Evolutionary conservation across 2,888 invertebrate genomes (phyloP).

Genomic region (Cephonodes hylas): DNA sequence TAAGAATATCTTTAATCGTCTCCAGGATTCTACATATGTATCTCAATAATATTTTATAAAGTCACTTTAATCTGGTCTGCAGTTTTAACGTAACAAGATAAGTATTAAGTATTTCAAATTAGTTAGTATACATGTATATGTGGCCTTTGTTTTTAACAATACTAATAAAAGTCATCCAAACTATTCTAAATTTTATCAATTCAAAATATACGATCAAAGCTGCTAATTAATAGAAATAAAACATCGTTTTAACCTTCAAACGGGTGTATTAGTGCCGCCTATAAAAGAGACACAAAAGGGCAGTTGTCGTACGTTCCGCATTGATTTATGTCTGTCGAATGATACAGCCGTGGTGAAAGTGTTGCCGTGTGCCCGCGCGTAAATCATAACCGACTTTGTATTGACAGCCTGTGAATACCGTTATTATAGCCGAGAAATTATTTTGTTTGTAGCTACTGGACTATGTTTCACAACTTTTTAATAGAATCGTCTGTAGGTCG

Average conservation of each 20-base stretch:
- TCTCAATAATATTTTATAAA: too few relatives aligned
- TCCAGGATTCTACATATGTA: too few relatives aligned
- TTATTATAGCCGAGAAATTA: constrained; percentile 55
- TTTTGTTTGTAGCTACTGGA: constrained; percentile 36
- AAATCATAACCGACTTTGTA: constrained; percentile 68
- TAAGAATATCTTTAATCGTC: too few relatives aligned
- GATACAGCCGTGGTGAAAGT: constrained; percentile 64
- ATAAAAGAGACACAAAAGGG: constrained; percentile 52
- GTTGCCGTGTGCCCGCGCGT: constrained; percentile 52
- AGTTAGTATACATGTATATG: too few relatives aligned
- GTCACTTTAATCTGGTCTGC: too few relatives aligned
- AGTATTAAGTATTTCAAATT: too few relatives aligned
- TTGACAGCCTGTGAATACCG: constrained; percentile 74
- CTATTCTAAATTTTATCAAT: not conserved
- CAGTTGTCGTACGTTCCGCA: constrained; percentile 34
- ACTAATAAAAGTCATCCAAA: not conserved
- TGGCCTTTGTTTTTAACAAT: too few relatives aligned
- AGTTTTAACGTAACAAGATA: too few relatives aligned
- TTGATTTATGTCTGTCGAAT: constrained; percentile 68
- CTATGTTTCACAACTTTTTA: constrained; percentile 7
- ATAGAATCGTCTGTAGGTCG: not conserved
- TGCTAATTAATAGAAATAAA: constrained; percentile 25
- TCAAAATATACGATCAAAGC: not conserved
- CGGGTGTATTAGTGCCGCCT: constrained; percentile 49
- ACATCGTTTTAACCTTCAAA: constrained; percentile 27